Evolutionary conservation across 2,113 vertebrate genomes (phyloP).

Genomic region (Channa maculata): DNA sequence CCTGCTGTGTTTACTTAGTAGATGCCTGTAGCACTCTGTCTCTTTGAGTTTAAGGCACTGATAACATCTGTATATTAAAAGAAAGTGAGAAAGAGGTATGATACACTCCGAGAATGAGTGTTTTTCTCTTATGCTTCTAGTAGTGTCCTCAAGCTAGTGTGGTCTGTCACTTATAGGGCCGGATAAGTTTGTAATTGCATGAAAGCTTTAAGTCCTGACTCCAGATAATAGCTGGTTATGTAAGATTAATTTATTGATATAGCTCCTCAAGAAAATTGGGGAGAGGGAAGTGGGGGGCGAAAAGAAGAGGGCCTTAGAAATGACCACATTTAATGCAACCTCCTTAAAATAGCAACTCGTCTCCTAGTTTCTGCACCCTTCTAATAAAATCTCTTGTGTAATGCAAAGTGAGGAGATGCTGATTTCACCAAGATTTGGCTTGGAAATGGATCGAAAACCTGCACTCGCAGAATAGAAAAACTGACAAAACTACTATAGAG

Average conservation of each 20-base stretch:
- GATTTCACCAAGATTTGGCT: background rate
- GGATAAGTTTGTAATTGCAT: slow-evolving; percentile 67
- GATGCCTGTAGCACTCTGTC: slow-evolving; percentile 21
- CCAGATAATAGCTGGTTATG: slow-evolving; percentile 64
- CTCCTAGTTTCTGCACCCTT: slow-evolving; percentile 21
- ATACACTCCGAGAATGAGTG: slow-evolving; percentile 33
- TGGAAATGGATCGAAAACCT: background rate
- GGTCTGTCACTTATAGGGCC: slow-evolving; percentile 31
- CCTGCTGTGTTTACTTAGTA: slow-evolving; percentile 19
- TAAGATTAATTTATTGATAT: slow-evolving; percentile 69
- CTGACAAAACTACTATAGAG: background rate
- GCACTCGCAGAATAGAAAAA: background rate
- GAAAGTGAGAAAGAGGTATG: slow-evolving; percentile 37
- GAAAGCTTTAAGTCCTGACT: slow-evolving; percentile 57
- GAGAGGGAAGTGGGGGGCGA: slow-evolving; percentile 37
- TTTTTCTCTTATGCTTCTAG: slow-evolving; percentile 16
- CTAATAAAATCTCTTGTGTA: slow-evolving; percentile 37
- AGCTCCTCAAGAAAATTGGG: slow-evolving; percentile 55
- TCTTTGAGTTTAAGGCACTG: slow-evolving; percentile 8
- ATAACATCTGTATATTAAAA: slow-evolving; percentile 57
- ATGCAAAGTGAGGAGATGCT: slow-evolving; percentile 23
- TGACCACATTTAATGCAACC: slow-evolving; percentile 37
- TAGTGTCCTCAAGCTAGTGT: slow-evolving; percentile 42
- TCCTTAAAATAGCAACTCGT: slow-evolving; percentile 43
- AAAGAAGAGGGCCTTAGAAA: slow-evolving; percentile 40